phyloP scores from a whole-genome alignment of 1,140 invertebrate species.

The Musca domestica region DNA sequence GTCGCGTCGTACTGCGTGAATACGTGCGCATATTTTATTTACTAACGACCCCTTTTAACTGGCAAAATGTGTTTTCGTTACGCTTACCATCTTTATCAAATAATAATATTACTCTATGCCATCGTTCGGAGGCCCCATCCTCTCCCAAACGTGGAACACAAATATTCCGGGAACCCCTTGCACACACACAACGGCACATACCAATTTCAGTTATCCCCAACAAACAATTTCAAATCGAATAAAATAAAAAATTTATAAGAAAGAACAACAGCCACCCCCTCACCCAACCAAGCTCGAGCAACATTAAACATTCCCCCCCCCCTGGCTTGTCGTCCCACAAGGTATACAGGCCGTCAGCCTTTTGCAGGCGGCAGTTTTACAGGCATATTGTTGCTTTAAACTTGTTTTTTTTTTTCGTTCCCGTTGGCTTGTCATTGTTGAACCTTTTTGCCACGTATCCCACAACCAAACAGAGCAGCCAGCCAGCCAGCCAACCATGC shows the following conservation, averaged over 20 bases:
- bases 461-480: no score
- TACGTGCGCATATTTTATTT: slow-evolving; percentile 54
- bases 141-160: background rate
- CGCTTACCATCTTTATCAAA: slow-evolving; percentile 54
- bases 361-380: background rate
- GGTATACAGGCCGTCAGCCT: no score
- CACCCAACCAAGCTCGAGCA: background rate
- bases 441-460: no score
- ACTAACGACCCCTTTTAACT: slow-evolving; percentile 54
- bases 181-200: background rate
- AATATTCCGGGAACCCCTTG: no score
- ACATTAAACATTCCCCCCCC: no score
- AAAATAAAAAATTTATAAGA: background rate
- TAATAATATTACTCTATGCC: slow-evolving; percentile 48
- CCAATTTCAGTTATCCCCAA: background rate
- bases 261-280: no score
- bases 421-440: background rate
- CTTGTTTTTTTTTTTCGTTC: background rate
- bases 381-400: slow-evolving; percentile 7
- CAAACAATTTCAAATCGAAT: background rate
- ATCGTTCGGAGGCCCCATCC: slow-evolving; percentile 24
- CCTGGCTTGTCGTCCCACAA: no score
- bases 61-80: slow-evolving; percentile 54
- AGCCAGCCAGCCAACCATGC: no score
- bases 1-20: slow-evolving; percentile 37